Evolutionary conservation across 2,888 invertebrate genomes (phyloP), one percentile per base, ranked within the genome.

Genomic region (Apodemia mormo): DNA sequence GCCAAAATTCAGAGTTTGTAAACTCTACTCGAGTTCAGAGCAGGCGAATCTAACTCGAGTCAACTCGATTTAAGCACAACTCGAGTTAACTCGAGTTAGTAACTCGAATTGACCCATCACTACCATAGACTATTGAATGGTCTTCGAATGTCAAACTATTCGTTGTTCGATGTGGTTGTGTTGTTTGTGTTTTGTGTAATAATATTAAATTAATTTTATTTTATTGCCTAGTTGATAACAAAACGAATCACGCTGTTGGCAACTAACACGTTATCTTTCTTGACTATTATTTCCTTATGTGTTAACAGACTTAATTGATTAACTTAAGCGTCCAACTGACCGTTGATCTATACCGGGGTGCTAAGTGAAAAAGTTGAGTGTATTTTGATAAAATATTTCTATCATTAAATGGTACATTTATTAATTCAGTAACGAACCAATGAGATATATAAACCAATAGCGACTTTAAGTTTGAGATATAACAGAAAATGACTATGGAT

Each of bases 401-500:
- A 4, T 30, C 10, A 12, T 12, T 61, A 30, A 30, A 61, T 30
- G 58, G 12, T 30, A 33, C 9, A 29, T 33, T 2, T n/a, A 61
- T 61, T 4, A 33, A 33, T 30, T 30, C 33, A 61, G 30, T 61
- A 12, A 29, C 33, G 61, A 33, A 33, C 7, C 5, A 30, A 9
- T 61, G 33, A 61, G 6, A 61, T 14, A 14, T 30, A 14, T 14
- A 61, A 3, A 30, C 12, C 61, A 52, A 52, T n/a, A 52, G n/a
- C 22, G 52, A 22, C 22, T 54, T 54, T 22, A 2, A 33, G 4
- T 54, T 54, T 8, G 52, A 54, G 52, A 22, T 54, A 22, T n/a
- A 22, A 22, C 52, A n/a, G 33, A 12, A 64, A 37, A 37, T 7
- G 75, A 83, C 83, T 76, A 90, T 90, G 90, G 89, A 85, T 83